These are phyloP conservation scores for Hemistola chrysoprasaria DNA, from an alignment of 2,888 invertebrate genomes.

Conservation along the genomic window DNA sequence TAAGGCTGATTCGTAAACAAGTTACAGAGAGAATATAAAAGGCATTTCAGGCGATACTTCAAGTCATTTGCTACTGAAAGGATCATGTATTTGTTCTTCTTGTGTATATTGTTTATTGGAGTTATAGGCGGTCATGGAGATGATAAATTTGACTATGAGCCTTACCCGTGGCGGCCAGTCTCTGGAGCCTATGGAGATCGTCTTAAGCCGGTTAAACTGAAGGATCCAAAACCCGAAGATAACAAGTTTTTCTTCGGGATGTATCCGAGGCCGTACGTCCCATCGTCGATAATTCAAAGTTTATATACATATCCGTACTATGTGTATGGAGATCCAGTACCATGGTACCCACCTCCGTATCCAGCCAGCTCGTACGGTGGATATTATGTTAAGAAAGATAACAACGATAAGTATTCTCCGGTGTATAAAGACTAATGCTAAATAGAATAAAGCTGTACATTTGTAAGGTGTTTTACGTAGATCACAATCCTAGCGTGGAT, in stretches of 20 bases:
- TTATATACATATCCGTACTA: conserved; percentile 49
- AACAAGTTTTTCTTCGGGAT: conserved; percentile 41
- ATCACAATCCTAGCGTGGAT: too few relatives aligned
- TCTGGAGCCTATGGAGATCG: conserved; percentile 38
- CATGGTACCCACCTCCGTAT: conserved; percentile 15
- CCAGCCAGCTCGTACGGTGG: conserved; percentile 28
- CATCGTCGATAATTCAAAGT: conserved; percentile 28
- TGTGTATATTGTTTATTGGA: conserved; percentile 19
- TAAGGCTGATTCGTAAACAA: conserved; percentile 38
- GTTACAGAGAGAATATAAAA: conserved; percentile 12
- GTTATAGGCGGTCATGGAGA: conserved; percentile 13
- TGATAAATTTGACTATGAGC: conserved; percentile 21
- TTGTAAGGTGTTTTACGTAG: too few relatives aligned
- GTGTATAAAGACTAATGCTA: conserved; percentile 27
- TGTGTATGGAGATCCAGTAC: conserved; percentile 25
- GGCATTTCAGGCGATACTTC: neutral
- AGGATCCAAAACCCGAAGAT: conserved; percentile 43
- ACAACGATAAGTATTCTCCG: conserved; percentile 39
- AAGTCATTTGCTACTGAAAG: conserved; percentile 4
- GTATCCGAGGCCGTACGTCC: conserved; percentile 32
- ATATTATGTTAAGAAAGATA: conserved; percentile 42
- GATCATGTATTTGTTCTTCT: conserved; percentile 26
- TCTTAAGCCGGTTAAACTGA: conserved; percentile 40
- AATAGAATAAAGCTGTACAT: neutral
- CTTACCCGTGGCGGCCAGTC: conserved; percentile 43